A percentile compares a stretch with the other conserved stretches of the same genome.
Conservation (phyloP, 2,113 vertebrate species). For the Cyanoramphus novaezelandiae region DNA sequence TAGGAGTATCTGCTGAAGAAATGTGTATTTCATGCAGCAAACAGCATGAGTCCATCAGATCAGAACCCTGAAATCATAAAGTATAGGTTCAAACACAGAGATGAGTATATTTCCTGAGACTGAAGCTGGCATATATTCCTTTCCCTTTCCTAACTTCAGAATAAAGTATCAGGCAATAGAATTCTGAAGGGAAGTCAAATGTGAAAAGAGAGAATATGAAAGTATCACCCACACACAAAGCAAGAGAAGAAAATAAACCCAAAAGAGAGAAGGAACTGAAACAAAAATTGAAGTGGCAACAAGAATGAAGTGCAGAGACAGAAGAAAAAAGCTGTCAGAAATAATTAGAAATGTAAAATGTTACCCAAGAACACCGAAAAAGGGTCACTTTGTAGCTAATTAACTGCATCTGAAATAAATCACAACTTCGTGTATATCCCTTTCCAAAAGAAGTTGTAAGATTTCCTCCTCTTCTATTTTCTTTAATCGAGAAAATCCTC, state of each 20-base stretch:
- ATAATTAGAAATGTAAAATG: neutral
- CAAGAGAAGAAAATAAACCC: neutral
- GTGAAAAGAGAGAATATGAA: neutral
- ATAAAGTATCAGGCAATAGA: neutral
- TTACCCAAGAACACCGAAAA: neutral
- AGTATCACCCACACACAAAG: neutral
- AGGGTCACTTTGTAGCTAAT: neutral
- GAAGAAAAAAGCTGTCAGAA: neutral
- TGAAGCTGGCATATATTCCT: neutral
- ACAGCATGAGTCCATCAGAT: slow-evolving; percentile 63
- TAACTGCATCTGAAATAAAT: neutral
- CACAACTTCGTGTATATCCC: neutral
- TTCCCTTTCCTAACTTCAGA: neutral
- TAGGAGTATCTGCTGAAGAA: slow-evolving; percentile 37
- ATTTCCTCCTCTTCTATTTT: neutral
- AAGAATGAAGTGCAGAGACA: neutral
- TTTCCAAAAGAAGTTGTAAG: neutral
- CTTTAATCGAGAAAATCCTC: neutral
- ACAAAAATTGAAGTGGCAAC: neutral
- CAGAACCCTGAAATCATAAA: slow-evolving; percentile 55
- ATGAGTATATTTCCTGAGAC: neutral
- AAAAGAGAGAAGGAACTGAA: neutral
- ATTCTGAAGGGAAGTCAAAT: neutral
- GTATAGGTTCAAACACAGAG: neutral
- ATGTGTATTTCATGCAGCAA: slow-evolving; percentile 61